Percentiles rank a stretch among this genome's conserved stretches.
These are phyloP conservation scores for Meta bourneti DNA, from an alignment of 2,888 invertebrate species.

Conservation along the genomic window DNA sequence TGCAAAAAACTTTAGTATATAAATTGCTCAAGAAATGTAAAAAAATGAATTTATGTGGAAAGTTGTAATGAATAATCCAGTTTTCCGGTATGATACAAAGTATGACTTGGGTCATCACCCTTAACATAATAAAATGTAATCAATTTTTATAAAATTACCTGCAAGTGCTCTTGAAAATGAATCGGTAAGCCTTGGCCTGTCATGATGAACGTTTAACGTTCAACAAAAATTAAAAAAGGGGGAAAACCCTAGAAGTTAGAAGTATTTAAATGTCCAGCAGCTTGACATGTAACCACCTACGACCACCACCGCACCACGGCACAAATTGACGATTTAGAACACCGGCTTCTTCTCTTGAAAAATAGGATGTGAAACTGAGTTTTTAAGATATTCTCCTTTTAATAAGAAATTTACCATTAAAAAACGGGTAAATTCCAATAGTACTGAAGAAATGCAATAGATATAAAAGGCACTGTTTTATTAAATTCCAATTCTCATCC, in stretches of 20 bases:
- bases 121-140: constrained; percentile 52
- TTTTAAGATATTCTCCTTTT: neutral
- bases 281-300: constrained; percentile 76
- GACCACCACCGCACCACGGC: constrained; percentile 75
- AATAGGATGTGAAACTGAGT: neutral
- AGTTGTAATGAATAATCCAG: neutral
- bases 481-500: too few species aligned
- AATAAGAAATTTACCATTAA: too few species aligned
- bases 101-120: constrained; percentile 69
- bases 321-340: constrained; percentile 74
- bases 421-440: too few species aligned
- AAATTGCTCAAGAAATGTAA: neutral
- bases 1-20: neutral
- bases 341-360: constrained; percentile 66
- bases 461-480: too few species aligned
- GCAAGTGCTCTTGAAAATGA: constrained; percentile 99
- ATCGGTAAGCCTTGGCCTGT: constrained; percentile 91
- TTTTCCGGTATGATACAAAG: constrained; percentile 15
- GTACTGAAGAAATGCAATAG: too few species aligned
- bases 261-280: constrained; percentile 71
- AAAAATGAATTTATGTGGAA: neutral
- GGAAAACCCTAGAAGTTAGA: constrained; percentile 56
- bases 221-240: constrained; percentile 50
- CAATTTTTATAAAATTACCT: constrained; percentile 84
- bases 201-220: constrained; percentile 75